Conservation (phyloP, 2,113 vertebrate genomes). For the Scalopus aquaticus region DNA sequence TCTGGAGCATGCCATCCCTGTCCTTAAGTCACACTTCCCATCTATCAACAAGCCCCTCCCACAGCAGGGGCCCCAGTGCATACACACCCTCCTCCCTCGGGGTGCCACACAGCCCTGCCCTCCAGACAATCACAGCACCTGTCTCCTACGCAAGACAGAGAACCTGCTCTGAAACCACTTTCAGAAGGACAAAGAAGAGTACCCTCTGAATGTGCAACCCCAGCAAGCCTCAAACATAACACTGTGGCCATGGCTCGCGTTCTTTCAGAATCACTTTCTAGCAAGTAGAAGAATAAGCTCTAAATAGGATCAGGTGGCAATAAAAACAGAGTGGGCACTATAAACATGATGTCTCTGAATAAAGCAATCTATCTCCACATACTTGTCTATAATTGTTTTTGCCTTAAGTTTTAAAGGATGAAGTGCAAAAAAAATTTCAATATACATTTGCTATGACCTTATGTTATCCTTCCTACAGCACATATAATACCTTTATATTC, state of each 20-base stretch:
- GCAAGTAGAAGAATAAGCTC: slow-evolving; percentile 68
- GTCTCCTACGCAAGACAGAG: neutral
- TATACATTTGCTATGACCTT: too few relatives aligned
- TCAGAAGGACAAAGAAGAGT: neutral
- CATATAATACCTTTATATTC: too few relatives aligned
- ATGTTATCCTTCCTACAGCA: too few relatives aligned
- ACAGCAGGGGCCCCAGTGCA: neutral
- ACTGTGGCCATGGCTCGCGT: neutral
- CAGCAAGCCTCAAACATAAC: neutral
- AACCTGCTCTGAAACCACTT: neutral
- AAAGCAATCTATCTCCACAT: neutral
- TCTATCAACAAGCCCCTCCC: neutral
- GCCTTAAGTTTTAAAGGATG: slow-evolving; percentile 20
- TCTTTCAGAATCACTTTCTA: slow-evolving; percentile 42
- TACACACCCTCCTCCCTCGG: neutral
- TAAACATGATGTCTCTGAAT: neutral
- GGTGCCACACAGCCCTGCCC: neutral
- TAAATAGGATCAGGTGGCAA: slow-evolving; percentile 28
- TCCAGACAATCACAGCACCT: neutral
- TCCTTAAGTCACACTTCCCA: neutral
- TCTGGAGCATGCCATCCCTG: neutral
- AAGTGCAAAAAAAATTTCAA: neutral
- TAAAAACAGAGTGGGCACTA: neutral
- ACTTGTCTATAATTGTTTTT: neutral
- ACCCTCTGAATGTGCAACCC: neutral